Evolutionary conservation across 2,797 vertebrate species (phyloP).

Genomic region (Semaprochilodus insignis): DNA sequence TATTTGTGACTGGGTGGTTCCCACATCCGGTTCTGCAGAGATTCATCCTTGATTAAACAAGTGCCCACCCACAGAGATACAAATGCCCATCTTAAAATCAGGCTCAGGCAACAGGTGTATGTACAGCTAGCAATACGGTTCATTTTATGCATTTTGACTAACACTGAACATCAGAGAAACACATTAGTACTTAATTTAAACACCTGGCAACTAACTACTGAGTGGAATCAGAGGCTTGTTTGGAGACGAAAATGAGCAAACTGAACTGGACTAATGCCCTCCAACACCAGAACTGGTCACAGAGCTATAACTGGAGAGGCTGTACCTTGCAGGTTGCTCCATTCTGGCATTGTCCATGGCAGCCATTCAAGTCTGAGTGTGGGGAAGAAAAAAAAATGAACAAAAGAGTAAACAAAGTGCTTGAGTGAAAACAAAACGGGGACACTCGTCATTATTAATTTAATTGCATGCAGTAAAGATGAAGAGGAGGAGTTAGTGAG

Average conservation of each 20-base stretch:
- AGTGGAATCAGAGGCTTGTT: neutral
- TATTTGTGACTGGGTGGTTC: no score
- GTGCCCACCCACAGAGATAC: no score
- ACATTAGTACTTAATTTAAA: neutral
- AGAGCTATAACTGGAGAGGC: neutral
- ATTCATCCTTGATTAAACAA: no score
- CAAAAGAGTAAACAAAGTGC: conserved; percentile 41
- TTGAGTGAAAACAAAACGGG: conserved; percentile 36
- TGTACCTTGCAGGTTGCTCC: conserved; percentile 91
- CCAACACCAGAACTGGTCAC: neutral
- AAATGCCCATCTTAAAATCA: no score
- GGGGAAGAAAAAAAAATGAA: conserved; percentile 12
- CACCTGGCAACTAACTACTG: neutral
- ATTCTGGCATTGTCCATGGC: conserved; percentile 89
- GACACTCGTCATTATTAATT: conserved; percentile 40
- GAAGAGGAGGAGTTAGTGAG: conserved; percentile 43
- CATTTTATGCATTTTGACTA: no score
- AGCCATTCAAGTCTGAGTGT: conserved; percentile 82
- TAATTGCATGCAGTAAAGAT: conserved; percentile 39
- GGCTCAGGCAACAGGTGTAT: no score
- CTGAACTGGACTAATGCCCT: neutral
- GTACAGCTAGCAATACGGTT: no score
- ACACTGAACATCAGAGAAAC: no score
- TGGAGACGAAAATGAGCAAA: neutral
- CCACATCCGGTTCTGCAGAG: no score